Conservation (phyloP, 2,888 invertebrate genomes). For the Globia sparganii region DNA sequence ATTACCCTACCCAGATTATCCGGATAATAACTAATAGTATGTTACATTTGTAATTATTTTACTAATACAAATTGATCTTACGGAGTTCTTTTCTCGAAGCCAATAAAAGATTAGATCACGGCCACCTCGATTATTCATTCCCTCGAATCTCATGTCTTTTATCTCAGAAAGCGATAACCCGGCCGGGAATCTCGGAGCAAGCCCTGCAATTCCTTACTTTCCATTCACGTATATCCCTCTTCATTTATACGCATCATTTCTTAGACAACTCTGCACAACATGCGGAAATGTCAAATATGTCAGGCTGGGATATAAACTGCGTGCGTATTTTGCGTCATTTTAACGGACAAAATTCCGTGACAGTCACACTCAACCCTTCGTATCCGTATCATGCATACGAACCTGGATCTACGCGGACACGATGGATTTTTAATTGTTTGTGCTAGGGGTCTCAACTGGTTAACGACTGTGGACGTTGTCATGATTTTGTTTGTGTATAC, state of each 20-base stretch:
- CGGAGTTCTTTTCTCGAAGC: not conserved
- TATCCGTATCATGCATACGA: not conserved
- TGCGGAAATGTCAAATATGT: slow-evolving; percentile 26
- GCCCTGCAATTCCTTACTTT: slow-evolving; percentile 26
- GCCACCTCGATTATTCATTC: slow-evolving; percentile 35
- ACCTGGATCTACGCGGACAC: not conserved
- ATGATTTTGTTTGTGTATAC: not conserved
- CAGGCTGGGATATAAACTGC: not conserved
- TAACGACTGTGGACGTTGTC: not conserved
- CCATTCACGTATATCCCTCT: slow-evolving; percentile 1
- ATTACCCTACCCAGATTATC: not conserved
- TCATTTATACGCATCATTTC: slow-evolving; percentile 39
- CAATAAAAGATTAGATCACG: slow-evolving; percentile 19
- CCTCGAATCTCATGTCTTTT: slow-evolving; percentile 29
- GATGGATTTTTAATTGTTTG: not conserved
- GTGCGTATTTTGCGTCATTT: not conserved
- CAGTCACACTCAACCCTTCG: not conserved
- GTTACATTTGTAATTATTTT: not conserved
- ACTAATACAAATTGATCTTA: not conserved
- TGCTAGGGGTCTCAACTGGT: not conserved
- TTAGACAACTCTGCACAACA: slow-evolving; percentile 23
- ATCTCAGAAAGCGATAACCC: slow-evolving; percentile 35
- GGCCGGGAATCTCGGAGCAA: slow-evolving; percentile 21
- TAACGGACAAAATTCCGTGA: not conserved
- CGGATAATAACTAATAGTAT: not conserved